Conservation (phyloP, 2,797 vertebrate species). For the Heterohyrax brucei region DNA sequence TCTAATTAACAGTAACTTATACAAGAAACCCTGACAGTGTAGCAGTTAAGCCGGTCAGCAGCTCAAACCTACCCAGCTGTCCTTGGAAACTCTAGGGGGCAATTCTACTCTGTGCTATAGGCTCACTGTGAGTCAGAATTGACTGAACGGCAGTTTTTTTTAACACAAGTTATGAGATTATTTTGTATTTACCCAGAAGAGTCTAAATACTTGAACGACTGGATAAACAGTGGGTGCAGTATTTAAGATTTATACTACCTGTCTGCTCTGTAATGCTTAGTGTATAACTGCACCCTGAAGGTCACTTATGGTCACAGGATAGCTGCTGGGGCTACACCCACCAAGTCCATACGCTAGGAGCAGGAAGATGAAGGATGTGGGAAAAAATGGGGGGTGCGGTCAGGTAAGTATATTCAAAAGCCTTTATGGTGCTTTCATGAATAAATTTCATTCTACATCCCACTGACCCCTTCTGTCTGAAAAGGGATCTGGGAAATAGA, state of each 20-base stretch:
- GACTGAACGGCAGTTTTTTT: no score
- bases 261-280: background rate
- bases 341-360: background rate
- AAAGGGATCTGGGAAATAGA: background rate
- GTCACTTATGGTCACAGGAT: background rate
- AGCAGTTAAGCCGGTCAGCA: no score
- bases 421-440: background rate
- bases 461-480: background rate
- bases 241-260: background rate
- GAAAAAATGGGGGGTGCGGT: background rate
- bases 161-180: background rate
- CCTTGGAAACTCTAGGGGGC: no score
- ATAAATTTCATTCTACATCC: background rate
- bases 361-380: background rate
- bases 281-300: background rate
- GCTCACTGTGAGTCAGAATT: no score
- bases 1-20: background rate
- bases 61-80: no score
- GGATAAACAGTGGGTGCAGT: no score
- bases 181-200: constrained; percentile 20
- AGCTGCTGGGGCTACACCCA: background rate
- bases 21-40: background rate
- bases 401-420: background rate
- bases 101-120: no score
- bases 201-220: background rate